Evolutionary conservation across 2,797 vertebrate genomes (phyloP).

Genomic region (Cynodonichthys magdalenae): DNA sequence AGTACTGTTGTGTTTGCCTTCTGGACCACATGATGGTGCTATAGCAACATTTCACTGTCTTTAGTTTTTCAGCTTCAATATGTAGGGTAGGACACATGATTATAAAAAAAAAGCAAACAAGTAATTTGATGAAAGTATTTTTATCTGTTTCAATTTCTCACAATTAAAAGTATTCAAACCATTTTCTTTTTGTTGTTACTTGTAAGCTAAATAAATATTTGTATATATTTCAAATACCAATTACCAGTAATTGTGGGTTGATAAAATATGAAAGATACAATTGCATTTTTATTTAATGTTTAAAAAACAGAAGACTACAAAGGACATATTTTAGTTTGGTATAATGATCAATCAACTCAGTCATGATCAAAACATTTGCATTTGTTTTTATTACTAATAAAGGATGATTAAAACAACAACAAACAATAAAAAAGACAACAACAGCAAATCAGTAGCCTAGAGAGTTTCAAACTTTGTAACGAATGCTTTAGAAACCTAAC

Average conservation of each 20-base stretch:
- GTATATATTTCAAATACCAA: conserved; percentile 18
- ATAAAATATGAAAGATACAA: conserved; percentile 26
- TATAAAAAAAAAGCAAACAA: conserved; percentile 42
- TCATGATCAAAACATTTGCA: conserved; percentile 22
- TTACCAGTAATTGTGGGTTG: conserved; percentile 23
- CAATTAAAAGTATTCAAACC: conserved; percentile 25
- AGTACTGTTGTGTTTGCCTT: conserved; percentile 17
- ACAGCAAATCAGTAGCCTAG: conserved; percentile 17
- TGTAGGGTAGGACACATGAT: conserved; percentile 26
- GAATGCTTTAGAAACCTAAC: conserved; percentile 35
- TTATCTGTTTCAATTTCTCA: conserved; percentile 19
- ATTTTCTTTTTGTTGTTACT: conserved; percentile 5
- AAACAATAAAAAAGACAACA: conserved; percentile 3
- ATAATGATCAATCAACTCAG: conserved; percentile 18
- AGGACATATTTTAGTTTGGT: conserved; percentile 11
- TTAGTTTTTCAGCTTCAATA: conserved; percentile 23
- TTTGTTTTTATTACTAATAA: conserved; percentile 10
- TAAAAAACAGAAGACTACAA: conserved; percentile 23
- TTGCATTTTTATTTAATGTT: conserved; percentile 22
- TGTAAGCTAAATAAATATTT: conserved; percentile 15
- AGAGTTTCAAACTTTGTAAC: conserved; percentile 35
- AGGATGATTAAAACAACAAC: conserved; percentile 1
- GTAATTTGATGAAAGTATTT: conserved; percentile 26
- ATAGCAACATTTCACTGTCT: conserved; percentile 67
- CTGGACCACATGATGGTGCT: conserved; percentile 81